Base-by-base conservation (phyloP, 2,113 vertebrate species). In the Leucoraja erinaceus region DNA sequence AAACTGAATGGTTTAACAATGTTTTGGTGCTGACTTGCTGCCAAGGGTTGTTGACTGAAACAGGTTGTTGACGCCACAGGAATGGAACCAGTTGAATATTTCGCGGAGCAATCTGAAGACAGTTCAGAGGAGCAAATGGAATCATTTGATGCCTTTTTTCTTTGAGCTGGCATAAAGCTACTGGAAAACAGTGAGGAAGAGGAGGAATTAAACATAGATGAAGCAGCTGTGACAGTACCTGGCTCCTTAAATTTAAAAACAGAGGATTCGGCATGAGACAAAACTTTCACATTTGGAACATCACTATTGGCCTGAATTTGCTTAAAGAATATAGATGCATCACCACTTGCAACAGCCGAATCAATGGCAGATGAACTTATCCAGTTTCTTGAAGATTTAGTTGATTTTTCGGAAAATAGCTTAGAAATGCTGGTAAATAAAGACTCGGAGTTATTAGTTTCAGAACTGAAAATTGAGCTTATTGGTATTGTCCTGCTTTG, bases 211-310 rank as follows among this genome's bases (percentile, higher is more conserved):
- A 91, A 5, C 7, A 72, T 72, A 47, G 66, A 74, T 72, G 68
- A 22, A 54, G 90, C 6, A 72, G 90, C 5, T 31, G 1, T 12
- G 68, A 91, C 66, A 7, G 22, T 11, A 74, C 8, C 8, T 91
- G 20, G 33, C 38, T 11, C 10, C 72, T 74, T 22, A 25, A 72
- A 54, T 72, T 91, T 91, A 54, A 54, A 74, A 91, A 28, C 66
- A 6, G 66, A 33, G n/a, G 31, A 11, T 18, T 11, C 16, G 0
- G 47, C 66, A 72, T 20, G 22, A 12, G 33, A 28, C 38, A 72
- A 25, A 28, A 91, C 63, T 74, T 91, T 91, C 68, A 91, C 47
- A 14, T 72, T 91, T 25, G 63, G 38, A 91, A 72, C 18, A 72
- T 72, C 90, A 72, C 20, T 91, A 2, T 20, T 47, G 68, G 63